These are phyloP conservation scores for Anableps anableps DNA, from an alignment of 2,797 vertebrate genomes.

Conservation along the genomic window DNA sequence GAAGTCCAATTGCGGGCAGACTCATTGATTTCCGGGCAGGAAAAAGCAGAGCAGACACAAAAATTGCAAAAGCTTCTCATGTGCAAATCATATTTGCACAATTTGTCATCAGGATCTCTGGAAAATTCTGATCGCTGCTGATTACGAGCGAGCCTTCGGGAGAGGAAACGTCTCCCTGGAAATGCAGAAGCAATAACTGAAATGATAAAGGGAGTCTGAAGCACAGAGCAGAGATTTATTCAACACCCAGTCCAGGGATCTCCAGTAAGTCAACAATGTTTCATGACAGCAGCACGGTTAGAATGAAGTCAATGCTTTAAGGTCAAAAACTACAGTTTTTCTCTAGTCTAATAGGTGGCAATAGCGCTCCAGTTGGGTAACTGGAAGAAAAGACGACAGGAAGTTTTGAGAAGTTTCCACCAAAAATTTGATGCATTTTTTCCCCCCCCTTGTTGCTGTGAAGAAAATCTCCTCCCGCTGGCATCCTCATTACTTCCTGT, in stretches of 20 bases:
- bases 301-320: neutral
- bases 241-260: neutral
- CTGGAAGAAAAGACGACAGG: neutral
- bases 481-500: neutral
- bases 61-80: slow-evolving; percentile 51
- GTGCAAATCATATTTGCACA: slow-evolving; percentile 42
- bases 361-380: neutral
- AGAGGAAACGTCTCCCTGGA: slow-evolving; percentile 1
- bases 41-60: slow-evolving; percentile 44
- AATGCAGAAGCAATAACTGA: slow-evolving; percentile 2
- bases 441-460: too few relatives aligned
- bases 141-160: slow-evolving; percentile 35
- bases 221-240: slow-evolving; percentile 6
- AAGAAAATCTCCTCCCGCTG: neutral
- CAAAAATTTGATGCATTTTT: too few relatives aligned
- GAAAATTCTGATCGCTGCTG: slow-evolving; percentile 46
- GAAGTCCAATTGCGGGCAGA: slow-evolving; percentile 30
- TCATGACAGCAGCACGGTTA: neutral
- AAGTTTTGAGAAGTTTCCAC: neutral
- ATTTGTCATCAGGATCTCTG: slow-evolving; percentile 61
- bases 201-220: slow-evolving; percentile 18
- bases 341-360: neutral
- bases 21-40: slow-evolving; percentile 30
- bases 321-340: neutral
- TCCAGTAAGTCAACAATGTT: neutral